Conservation (phyloP, 37 sponge, comb jelly and placozoan genomes). For the Chondrosia reniformis region DNA sequence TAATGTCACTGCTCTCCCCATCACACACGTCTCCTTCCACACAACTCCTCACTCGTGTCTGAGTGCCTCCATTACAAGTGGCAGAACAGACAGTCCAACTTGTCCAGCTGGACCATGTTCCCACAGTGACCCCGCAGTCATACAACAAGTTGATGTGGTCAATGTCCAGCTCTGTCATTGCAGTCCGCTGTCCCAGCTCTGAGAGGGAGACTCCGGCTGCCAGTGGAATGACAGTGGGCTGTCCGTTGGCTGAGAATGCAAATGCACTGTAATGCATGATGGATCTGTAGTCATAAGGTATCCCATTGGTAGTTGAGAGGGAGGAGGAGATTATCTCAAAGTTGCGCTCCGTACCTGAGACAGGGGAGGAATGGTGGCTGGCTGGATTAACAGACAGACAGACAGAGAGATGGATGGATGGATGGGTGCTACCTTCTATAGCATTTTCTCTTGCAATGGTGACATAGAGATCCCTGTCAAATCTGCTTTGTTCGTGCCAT, state of each 20-base stretch:
- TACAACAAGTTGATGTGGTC: constrained; percentile 61
- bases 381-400: too few species aligned
- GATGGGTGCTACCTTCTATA: too few species aligned
- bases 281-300: constrained; percentile 67
- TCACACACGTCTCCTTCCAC: background rate
- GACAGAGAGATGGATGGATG: too few species aligned
- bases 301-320: constrained; percentile 50
- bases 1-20: constrained; percentile 26
- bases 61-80: constrained; percentile 42
- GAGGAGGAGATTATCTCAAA: constrained; percentile 36
- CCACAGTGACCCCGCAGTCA: constrained; percentile 27
- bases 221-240: constrained; percentile 46
- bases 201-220: background rate
- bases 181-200: constrained; percentile 55
- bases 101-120: constrained; percentile 32
- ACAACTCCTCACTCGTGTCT: constrained; percentile 23
- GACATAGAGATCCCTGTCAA: constrained; percentile 71
- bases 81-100: constrained; percentile 50
- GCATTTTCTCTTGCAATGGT: constrained; percentile 16
- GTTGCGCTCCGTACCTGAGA: constrained; percentile 41
- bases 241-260: constrained; percentile 68
- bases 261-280: constrained; percentile 74
- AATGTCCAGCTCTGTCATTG: constrained; percentile 39
- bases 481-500: constrained; percentile 88
- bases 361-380: background rate